Percentiles rank a stretch among this genome's conserved stretches.
These are phyloP conservation scores for Panurus biarmicus DNA, from an alignment of 2,113 vertebrate species.

Conservation along the genomic window DNA sequence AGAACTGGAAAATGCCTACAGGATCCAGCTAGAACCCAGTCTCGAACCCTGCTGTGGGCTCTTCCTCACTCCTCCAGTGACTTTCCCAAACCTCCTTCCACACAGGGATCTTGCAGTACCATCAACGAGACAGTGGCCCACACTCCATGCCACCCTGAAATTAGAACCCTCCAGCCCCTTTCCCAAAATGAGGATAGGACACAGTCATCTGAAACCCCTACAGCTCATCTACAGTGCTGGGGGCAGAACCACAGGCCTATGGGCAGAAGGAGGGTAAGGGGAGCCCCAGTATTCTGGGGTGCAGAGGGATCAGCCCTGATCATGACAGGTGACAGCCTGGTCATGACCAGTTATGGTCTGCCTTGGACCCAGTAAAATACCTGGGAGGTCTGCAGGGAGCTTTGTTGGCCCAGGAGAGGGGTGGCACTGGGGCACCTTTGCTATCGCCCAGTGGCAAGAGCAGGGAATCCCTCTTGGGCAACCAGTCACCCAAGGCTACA, in stretches of 20 bases:
- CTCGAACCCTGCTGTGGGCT: background rate
- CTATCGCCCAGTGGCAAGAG: background rate
- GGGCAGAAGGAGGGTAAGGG: background rate
- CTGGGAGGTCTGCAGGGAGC: background rate
- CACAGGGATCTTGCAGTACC: background rate
- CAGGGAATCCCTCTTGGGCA: background rate
- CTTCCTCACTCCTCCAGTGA: background rate
- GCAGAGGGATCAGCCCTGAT: background rate
- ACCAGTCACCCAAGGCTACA: background rate
- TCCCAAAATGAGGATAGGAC: background rate
- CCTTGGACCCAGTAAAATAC: background rate
- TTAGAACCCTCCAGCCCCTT: background rate
- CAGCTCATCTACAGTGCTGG: background rate
- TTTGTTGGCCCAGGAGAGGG: background rate
- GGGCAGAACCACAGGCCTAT: background rate
- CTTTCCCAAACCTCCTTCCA: background rate
- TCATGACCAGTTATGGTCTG: background rate
- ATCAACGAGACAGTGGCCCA: fast-evolving
- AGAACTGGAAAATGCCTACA: background rate
- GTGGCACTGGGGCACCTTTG: background rate
- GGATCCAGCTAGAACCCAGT: background rate
- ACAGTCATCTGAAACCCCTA: background rate
- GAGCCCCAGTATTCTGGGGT: fast-evolving
- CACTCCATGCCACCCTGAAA: background rate
- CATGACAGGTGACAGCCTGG: background rate